phyloP scores from a whole-genome alignment of 2,113 vertebrate genomes.

The Greenwoodochromis staneri region DNA sequence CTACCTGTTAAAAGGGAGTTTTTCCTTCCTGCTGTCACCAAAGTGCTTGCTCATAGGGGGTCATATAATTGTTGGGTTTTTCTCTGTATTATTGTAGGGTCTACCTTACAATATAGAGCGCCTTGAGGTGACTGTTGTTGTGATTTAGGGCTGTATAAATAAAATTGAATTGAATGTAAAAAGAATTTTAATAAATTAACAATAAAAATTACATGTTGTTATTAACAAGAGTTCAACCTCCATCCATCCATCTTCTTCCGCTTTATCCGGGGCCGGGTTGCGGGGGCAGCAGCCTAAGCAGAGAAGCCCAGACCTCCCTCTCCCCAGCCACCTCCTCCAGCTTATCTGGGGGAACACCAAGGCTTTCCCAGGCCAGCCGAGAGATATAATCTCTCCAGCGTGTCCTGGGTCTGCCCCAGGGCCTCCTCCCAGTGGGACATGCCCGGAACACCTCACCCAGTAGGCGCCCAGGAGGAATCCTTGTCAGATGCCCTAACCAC shows the following conservation, averaged over 20 bases:
- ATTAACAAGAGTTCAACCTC: too few relatives aligned
- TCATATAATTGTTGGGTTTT: background rate
- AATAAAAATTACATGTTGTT: background rate
- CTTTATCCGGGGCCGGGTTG: accelerated
- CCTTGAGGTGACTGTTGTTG: background rate
- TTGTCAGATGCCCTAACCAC: accelerated
- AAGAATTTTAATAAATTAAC: background rate
- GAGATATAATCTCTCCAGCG: accelerated
- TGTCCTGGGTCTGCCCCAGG: accelerated
- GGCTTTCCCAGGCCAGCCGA: accelerated
- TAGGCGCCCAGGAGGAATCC: accelerated
- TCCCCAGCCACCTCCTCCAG: background rate
- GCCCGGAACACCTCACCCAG: background rate
- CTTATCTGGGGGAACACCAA: accelerated
- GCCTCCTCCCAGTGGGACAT: accelerated
- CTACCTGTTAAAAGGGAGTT: background rate
- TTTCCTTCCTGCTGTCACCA: background rate
- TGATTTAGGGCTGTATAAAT: background rate
- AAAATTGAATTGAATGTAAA: background rate
- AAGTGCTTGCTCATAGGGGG: background rate
- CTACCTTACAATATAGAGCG: accelerated
- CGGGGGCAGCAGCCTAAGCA: background rate
- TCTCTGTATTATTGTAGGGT: background rate
- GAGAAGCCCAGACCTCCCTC: background rate
- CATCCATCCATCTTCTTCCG: accelerated